A percentile compares a stretch with the other conserved stretches of the same genome.
Conservation (phyloP, 2,113 vertebrate species). For the Serinus canaria region DNA sequence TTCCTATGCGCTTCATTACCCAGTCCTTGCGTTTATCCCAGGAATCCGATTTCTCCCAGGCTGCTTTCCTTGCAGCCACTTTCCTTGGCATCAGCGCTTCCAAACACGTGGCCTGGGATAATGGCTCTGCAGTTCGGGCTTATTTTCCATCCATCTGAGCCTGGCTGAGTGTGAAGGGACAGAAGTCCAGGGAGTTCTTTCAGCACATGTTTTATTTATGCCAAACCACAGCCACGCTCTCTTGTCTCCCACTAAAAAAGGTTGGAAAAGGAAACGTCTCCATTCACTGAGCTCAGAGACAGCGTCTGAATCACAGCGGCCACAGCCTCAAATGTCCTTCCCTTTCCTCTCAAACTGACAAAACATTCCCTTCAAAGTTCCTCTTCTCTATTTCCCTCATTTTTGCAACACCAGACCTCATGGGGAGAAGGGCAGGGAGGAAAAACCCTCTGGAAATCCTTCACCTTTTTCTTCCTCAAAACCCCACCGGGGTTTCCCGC, state of each 20-base stretch:
- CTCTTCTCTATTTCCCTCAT: rapidly evolving
- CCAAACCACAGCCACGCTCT: not conserved
- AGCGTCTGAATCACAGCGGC: not conserved
- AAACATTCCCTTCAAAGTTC: not conserved
- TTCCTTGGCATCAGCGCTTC: not conserved
- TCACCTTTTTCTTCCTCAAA: not conserved
- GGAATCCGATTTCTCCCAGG: not conserved
- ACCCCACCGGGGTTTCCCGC: not conserved
- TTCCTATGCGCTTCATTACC: not conserved
- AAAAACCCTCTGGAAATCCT: not conserved
- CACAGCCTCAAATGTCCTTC: not conserved
- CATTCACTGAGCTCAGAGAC: rapidly evolving
- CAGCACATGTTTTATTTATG: not conserved
- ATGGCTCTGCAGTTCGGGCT: rapidly evolving
- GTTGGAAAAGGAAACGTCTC: not conserved
- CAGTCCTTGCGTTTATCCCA: not conserved
- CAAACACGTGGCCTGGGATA: not conserved
- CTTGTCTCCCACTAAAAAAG: not conserved
- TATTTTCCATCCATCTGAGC: not conserved
- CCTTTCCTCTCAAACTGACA: not conserved
- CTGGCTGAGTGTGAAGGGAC: not conserved
- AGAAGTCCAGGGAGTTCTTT: not conserved
- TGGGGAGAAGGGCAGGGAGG: not conserved
- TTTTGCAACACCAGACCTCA: not conserved
- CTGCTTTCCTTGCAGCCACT: not conserved